Percentiles rank a stretch among this genome's conserved stretches.
These are phyloP conservation scores for Ypsolopha sequella DNA, from an alignment of 2,888 invertebrate species.

Conservation along the genomic window DNA sequence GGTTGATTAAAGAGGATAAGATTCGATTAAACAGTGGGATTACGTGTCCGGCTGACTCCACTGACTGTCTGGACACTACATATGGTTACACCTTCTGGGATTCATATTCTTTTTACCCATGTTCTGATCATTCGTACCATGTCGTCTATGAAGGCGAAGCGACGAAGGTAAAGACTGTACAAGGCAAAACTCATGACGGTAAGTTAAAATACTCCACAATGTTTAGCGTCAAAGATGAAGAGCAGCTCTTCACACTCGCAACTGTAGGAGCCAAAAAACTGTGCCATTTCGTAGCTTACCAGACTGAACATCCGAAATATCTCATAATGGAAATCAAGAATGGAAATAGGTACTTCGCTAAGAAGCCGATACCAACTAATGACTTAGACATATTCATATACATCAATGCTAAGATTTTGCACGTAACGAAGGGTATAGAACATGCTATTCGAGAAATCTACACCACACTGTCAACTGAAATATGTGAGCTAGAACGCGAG, in stretches of 20 bases:
- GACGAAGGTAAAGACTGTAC: background rate
- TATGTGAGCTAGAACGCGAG: too few relatives aligned
- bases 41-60: background rate
- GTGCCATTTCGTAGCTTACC: background rate
- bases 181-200: background rate
- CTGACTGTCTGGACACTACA: background rate
- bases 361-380: background rate
- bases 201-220: background rate
- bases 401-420: background rate
- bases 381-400: background rate
- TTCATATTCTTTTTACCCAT: background rate
- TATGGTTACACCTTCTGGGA: background rate
- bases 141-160: background rate
- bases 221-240: background rate
- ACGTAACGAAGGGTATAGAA: background rate
- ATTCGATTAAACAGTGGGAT: background rate
- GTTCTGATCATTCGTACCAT: background rate
- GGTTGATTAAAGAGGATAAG: background rate
- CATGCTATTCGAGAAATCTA: background rate
- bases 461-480: background rate
- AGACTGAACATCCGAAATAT: background rate
- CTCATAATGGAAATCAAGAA: background rate
- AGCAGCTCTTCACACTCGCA: background rate
- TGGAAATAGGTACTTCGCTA: background rate
- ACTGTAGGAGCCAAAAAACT: background rate